These are phyloP conservation scores for Bubo blakistoni DNA, from an alignment of 2,113 vertebrate species.

Conservation along the genomic window DNA sequence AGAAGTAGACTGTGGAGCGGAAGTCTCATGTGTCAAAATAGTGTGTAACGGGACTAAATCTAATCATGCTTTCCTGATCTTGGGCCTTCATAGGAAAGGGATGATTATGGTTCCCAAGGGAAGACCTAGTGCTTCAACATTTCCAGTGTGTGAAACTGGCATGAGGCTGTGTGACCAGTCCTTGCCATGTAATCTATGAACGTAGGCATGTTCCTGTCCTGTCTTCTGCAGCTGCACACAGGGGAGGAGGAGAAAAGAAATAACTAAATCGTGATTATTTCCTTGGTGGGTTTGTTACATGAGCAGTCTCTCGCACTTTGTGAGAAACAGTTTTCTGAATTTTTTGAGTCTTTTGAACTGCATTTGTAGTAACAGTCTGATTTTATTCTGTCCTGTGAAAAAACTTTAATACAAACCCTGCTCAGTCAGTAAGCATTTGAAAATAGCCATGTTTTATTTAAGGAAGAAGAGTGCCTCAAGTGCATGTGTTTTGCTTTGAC, in stretches of 20 bases:
- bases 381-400: background rate
- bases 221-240: background rate
- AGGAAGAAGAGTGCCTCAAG: background rate
- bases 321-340: background rate
- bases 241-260: background rate
- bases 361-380: background rate
- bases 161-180: background rate
- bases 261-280: background rate
- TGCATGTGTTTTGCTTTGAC: conserved; percentile 12
- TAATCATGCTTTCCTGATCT: background rate
- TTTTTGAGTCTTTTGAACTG: background rate
- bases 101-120: background rate
- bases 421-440: background rate
- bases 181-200: background rate
- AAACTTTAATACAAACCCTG: background rate
- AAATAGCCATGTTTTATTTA: conserved; percentile 9
- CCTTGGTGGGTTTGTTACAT: background rate
- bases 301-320: background rate
- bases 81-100: background rate
- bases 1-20: background rate
- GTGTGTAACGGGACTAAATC: background rate
- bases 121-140: background rate
- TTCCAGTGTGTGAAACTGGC: background rate
- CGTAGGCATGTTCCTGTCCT: rapidly evolving
- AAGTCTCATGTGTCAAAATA: background rate